A percentile compares a stretch with the other conserved stretches of the same genome.
These are phyloP conservation scores for Ctenicera cuprea DNA, from an alignment of 2,888 invertebrate genomes.

Conservation along the genomic window DNA sequence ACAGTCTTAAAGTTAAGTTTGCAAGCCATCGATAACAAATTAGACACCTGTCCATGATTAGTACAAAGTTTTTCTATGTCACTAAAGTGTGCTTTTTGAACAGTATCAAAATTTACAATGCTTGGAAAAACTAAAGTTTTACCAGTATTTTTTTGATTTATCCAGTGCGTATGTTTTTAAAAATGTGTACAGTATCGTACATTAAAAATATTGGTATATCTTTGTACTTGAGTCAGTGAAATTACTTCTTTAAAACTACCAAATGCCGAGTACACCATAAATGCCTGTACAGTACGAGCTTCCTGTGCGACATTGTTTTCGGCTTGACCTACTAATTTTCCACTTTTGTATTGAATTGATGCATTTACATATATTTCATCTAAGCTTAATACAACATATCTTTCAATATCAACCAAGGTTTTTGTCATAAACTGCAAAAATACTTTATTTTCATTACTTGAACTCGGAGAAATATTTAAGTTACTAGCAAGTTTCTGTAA, in stretches of 20 bases:
- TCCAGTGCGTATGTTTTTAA: not conserved
- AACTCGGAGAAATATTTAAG: not conserved
- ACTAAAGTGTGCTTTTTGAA: too few species aligned
- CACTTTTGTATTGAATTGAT: not conserved
- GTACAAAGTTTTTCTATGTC: too few species aligned
- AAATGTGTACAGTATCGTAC: not conserved
- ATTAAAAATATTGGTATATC: not conserved
- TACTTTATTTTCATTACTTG: not conserved
- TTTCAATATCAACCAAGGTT: not conserved
- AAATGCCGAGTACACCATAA: not conserved
- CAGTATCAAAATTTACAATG: too few species aligned
- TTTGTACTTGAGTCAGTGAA: not conserved
- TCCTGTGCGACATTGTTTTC: not conserved
- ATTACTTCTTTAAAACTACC: not conserved
- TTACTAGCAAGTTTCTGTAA: not conserved
- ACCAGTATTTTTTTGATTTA: not conserved
- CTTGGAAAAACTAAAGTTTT: not conserved
- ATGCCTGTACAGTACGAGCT: not conserved
- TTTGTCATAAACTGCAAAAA: not conserved
- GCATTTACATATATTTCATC: not conserved
- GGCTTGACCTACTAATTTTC: not conserved
- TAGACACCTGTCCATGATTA: too few species aligned
- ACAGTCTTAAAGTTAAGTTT: not conserved
- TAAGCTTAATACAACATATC: not conserved
- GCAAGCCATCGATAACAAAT: not conserved